Evolutionary conservation across 2,888 invertebrate species (phyloP), one percentile per base, ranked within the genome.

Genomic region (Exephanes ischioxanthus): DNA sequence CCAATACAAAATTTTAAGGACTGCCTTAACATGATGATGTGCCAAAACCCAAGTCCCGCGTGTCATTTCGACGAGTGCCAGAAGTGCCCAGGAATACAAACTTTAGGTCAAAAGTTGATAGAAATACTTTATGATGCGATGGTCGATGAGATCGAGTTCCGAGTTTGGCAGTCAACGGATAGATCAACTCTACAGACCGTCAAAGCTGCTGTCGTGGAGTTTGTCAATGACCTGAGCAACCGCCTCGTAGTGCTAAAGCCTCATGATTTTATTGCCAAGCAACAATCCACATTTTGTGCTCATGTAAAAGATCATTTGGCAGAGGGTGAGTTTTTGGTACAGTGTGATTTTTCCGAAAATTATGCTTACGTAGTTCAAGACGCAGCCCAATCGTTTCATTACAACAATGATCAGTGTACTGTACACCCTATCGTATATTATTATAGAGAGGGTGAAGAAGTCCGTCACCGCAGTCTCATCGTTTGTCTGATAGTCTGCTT

Each of bases 381-480:
- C 76, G 85, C 41, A 9, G 41, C 41, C 0, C 41, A 41, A 41
- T 41, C 41, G 7, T 41, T 41, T 9, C 84, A 14, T 79, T 87
- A 79, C 11, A 88, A 87, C 30, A 87, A 87, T 30, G 80, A 84
- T 63, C 86, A 87, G 53, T 83, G 83, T 6, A 84, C 87, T 3
- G 63, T 89, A 48, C 70, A 71, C 73, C 66, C 89, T 5, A 66
- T 83, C 6, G 81, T 87, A 9, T 68, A 83, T 63, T 88, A 88
- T 80, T 88, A 86, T 51, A 75, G 73, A 72, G 51, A 58, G 0
- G 71, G 53, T 4, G 33, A 72, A 16, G n/a, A 73, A 75, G 37
- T 87, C 11, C 6, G 70, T 9, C 87, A 89, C 68, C n/a, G n/a
- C 19, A 86, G 84, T 70, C 16, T 73, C 5, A 61, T 84, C 14